Evolutionary conservation across 2,888 invertebrate species (phyloP).

Genomic region (Ophion ventricosus): DNA sequence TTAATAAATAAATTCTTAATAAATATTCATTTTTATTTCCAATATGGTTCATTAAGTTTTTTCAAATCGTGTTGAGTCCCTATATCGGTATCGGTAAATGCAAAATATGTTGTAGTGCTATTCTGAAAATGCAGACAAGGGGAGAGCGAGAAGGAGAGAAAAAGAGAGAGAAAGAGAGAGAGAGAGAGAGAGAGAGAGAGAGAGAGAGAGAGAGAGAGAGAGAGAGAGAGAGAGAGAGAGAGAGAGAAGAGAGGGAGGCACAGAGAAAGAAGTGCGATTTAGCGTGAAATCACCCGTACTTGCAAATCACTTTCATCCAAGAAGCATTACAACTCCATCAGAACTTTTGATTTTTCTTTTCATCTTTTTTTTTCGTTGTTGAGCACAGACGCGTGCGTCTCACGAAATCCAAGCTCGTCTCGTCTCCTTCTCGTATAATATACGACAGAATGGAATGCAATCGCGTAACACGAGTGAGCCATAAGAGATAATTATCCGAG

Average conservation of each 20-base stretch:
- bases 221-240: no score
- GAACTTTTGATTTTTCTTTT: slow-evolving; percentile 5
- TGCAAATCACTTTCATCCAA: background rate
- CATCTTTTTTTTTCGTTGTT: background rate
- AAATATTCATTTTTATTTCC: no score
- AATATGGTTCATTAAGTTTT: no score
- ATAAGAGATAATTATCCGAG: slow-evolving; percentile 52
- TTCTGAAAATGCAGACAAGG: background rate
- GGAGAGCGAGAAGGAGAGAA: no score
- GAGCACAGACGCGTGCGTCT: background rate
- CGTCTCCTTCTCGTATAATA: slow-evolving; percentile 17
- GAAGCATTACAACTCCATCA: slow-evolving; percentile 26
- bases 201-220: background rate
- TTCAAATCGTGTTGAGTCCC: no score
- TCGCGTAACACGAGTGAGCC: slow-evolving; percentile 56
- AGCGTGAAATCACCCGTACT: slow-evolving; percentile 8
- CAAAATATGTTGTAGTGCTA: background rate
- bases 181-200: no score
- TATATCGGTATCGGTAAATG: background rate
- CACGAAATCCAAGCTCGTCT: slow-evolving; percentile 16
- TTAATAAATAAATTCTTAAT: no score
- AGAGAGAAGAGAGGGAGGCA: no score
- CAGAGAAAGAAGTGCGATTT: background rate
- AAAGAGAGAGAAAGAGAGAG: background rate
- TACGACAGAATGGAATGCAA: slow-evolving; percentile 57